Conservation (phyloP, 2,797 vertebrate genomes). For the Rhinichthys osculus region DNA sequence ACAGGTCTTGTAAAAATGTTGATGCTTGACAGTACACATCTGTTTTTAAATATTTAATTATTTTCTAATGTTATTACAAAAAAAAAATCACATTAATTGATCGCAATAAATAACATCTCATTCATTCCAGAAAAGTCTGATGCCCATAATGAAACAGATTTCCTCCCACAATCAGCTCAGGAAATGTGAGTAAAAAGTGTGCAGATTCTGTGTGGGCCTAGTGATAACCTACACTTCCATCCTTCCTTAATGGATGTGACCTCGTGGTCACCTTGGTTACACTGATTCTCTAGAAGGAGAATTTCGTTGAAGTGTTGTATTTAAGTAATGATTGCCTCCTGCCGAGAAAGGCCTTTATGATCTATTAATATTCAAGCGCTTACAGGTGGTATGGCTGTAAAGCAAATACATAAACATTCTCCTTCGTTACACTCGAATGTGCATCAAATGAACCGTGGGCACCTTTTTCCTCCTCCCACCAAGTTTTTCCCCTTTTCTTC, state of each 20-base stretch:
- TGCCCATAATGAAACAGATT: background rate
- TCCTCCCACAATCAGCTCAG: background rate
- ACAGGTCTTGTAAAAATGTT: background rate
- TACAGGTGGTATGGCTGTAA: constrained; percentile 84
- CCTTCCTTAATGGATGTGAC: constrained; percentile 69
- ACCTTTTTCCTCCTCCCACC: constrained; percentile 60
- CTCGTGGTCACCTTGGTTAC: constrained; percentile 59
- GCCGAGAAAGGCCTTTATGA: constrained; percentile 58
- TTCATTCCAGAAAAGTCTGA: background rate
- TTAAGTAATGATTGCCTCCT: constrained; percentile 69
- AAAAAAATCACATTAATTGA: too few relatives aligned
- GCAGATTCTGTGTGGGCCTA: background rate
- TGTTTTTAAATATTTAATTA: too few relatives aligned
- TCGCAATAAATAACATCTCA: background rate
- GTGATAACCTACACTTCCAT: constrained; percentile 35
- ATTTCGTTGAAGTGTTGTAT: constrained; percentile 64
- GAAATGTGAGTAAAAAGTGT: background rate
- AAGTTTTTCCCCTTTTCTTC: constrained; percentile 60
- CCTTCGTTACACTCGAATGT: constrained; percentile 81
- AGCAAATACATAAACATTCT: constrained; percentile 81
- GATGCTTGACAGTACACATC: background rate
- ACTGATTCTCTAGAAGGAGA: constrained; percentile 29
- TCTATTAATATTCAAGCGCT: constrained; percentile 87
- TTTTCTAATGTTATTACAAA: too few relatives aligned
- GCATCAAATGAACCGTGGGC: constrained; percentile 82